These are phyloP conservation scores for Furnarius figulus DNA, from an alignment of 2,113 vertebrate genomes.

Conservation along the genomic window DNA sequence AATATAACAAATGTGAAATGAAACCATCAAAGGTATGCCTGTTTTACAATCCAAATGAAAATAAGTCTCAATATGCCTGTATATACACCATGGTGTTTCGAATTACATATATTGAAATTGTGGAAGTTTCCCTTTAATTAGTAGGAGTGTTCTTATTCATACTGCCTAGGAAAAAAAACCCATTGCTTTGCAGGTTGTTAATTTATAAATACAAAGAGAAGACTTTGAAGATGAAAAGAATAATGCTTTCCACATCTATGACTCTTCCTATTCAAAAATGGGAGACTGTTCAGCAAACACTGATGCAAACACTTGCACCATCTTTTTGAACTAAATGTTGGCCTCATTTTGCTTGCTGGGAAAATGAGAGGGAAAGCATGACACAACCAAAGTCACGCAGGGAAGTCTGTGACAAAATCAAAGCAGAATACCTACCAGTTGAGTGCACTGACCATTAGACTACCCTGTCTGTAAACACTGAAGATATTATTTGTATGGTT, in stretches of 20 bases:
- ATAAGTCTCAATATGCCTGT: neutral
- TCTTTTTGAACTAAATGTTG: neutral
- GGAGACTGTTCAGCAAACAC: neutral
- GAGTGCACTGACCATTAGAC: neutral
- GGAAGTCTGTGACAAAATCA: neutral
- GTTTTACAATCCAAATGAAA: conserved; percentile 59
- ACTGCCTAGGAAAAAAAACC: neutral
- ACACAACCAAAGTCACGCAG: neutral
- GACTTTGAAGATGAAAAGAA: conserved; percentile 45
- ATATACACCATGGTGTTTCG: neutral
- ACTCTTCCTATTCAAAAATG: neutral
- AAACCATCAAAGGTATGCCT: conserved; percentile 45
- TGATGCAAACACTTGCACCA: neutral
- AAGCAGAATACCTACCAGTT: neutral
- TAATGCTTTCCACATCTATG: neutral
- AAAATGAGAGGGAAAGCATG: neutral
- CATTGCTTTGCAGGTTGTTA: neutral
- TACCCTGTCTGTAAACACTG: neutral
- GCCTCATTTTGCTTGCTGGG: neutral
- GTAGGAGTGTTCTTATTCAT: neutral
- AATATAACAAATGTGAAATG: conserved; percentile 52
- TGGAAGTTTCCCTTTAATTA: neutral
- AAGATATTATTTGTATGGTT: neutral
- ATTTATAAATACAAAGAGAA: conserved; percentile 34
- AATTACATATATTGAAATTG: neutral